Conservation (phyloP, 2,113 vertebrate species). For the Pygathrix nemaeus region DNA sequence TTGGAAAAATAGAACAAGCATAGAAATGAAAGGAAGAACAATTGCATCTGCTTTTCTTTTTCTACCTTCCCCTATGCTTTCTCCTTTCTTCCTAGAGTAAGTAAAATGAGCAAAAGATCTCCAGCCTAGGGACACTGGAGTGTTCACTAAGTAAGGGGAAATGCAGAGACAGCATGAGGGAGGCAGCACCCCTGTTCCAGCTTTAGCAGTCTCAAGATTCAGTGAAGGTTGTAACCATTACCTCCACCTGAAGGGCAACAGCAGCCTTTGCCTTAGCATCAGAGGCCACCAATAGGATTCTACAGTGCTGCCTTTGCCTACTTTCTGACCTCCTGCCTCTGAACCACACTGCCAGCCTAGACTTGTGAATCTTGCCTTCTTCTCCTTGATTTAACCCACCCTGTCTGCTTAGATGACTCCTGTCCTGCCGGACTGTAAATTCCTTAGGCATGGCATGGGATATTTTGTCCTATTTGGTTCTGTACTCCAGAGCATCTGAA, state of each 20-base stretch:
- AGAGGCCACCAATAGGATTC: neutral
- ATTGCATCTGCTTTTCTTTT: neutral
- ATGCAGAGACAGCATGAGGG: neutral
- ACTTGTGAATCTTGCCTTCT: neutral
- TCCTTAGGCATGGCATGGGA: neutral
- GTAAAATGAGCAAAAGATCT: neutral
- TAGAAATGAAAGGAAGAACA: neutral
- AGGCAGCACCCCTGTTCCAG: neutral
- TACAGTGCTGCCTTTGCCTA: rapidly evolving
- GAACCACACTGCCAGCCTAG: neutral
- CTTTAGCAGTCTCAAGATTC: neutral
- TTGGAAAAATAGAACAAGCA: neutral
- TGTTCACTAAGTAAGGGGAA: neutral
- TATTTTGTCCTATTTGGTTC: neutral
- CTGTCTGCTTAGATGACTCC: neutral
- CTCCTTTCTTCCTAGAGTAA: neutral
- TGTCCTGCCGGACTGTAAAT: neutral
- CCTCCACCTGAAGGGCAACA: rapidly evolving
- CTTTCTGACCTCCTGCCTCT: neutral
- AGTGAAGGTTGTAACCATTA: neutral
- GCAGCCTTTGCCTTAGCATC: neutral
- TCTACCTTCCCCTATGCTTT: neutral
- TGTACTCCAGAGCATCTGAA: neutral
- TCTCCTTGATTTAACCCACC: neutral
- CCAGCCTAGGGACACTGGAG: neutral